phyloP scores from a whole-genome alignment of 2,888 invertebrate species.

The Lasioglossum malachurum region DNA sequence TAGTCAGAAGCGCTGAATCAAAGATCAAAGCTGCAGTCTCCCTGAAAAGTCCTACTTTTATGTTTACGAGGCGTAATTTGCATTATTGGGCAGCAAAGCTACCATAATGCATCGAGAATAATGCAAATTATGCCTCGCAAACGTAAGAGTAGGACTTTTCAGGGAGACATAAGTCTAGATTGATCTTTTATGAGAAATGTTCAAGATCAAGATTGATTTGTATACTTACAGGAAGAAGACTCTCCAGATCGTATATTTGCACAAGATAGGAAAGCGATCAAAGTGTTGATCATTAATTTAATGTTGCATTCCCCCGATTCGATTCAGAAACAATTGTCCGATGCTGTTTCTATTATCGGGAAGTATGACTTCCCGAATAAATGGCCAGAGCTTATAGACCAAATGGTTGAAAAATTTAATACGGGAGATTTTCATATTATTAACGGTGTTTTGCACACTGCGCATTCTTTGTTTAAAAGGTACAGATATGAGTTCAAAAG shows the following conservation, averaged over 20 bases:
- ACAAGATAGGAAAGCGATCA: constrained; percentile 92
- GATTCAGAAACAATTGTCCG: constrained; percentile 97
- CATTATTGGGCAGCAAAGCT: no score
- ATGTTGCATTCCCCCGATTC: constrained; percentile 97
- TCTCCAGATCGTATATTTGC: constrained; percentile 92
- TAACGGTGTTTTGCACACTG: constrained; percentile 97
- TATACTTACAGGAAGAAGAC: constrained; percentile 88
- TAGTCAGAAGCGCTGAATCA: no score
- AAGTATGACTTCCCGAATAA: constrained; percentile 98
- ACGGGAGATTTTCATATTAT: constrained; percentile 97
- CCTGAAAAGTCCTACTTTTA: no score
- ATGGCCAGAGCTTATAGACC: constrained; percentile 97
- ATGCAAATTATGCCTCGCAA: no score
- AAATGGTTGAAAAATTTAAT: constrained; percentile 97
- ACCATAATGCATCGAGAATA: no score
- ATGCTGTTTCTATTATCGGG: constrained; percentile 98
- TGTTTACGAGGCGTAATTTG: no score
- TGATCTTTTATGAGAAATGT: no score
- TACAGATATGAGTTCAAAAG: constrained; percentile 99
- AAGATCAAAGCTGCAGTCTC: no score
- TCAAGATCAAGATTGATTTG: neutral
- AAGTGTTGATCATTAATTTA: constrained; percentile 93
- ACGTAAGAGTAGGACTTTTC: no score
- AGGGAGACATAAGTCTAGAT: no score
- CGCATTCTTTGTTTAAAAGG: constrained; percentile 98